Evolutionary conservation across 2,113 vertebrate genomes (phyloP).

Genomic region (Cyrtonyx montezumae): DNA sequence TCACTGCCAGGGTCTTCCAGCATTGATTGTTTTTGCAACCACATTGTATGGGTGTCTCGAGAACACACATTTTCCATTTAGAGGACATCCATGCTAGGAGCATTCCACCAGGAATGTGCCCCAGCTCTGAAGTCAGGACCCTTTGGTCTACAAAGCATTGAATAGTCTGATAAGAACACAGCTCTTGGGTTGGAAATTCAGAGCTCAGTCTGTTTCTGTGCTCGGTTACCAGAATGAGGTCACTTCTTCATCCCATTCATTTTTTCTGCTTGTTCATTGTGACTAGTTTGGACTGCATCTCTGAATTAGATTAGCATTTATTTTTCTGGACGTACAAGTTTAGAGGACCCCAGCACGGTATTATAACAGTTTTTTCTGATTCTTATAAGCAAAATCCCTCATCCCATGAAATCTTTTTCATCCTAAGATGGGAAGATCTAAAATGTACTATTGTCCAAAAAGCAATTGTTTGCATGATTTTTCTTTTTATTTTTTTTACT

Average conservation of each 20-base stretch:
- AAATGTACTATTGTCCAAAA: not conserved
- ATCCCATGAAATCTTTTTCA: not conserved
- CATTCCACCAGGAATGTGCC: not conserved
- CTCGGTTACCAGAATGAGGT: not conserved
- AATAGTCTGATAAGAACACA: not conserved
- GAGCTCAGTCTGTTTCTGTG: not conserved
- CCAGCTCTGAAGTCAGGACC: not conserved
- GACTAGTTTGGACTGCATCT: not conserved
- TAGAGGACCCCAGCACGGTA: not conserved
- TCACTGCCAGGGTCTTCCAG: not conserved
- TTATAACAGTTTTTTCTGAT: not conserved
- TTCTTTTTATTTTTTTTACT: not conserved
- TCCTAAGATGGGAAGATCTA: not conserved
- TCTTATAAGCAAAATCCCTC: not conserved
- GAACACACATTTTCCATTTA: not conserved
- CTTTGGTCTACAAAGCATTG: not conserved
- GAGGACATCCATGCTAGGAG: not conserved
- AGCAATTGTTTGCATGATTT: not conserved
- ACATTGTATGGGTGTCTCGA: accelerated
- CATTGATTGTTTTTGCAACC: not conserved
- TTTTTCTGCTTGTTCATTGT: not conserved
- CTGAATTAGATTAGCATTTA: not conserved
- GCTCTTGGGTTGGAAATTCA: not conserved
- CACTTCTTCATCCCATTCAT: not conserved
- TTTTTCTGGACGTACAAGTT: not conserved